phyloP scores from a whole-genome alignment of 2,888 invertebrate species.

The Eupithecia vulgata region DNA sequence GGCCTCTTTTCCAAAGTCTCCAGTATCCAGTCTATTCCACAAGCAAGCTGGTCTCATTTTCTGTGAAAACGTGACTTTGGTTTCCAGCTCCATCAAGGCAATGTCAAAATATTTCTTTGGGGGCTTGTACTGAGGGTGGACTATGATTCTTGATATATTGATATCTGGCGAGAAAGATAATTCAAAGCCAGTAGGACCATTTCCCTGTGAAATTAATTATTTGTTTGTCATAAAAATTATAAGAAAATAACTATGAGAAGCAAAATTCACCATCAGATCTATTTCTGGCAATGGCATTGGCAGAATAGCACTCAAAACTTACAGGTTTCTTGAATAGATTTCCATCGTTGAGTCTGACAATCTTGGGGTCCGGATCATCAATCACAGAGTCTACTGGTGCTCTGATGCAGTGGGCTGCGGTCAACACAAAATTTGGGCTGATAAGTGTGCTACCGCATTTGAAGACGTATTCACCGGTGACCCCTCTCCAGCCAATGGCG shows the following conservation, averaged over 20 bases:
- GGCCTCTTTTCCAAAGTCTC: slow-evolving; percentile 48
- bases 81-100: slow-evolving; percentile 60
- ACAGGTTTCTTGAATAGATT: slow-evolving; percentile 47
- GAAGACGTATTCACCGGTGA: slow-evolving; percentile 57
- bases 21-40: slow-evolving; percentile 53
- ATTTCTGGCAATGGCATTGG: not conserved
- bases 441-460: slow-evolving; percentile 87
- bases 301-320: slow-evolving; percentile 20
- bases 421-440: slow-evolving; percentile 85
- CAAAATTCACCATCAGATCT: not conserved
- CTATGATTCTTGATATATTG: slow-evolving; percentile 42
- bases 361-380: slow-evolving; percentile 55
- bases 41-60: slow-evolving; percentile 66
- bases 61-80: slow-evolving; percentile 48
- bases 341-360: slow-evolving; percentile 60
- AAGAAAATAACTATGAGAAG: not conserved
- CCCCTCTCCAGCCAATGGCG: slow-evolving; percentile 66
- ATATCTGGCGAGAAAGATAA: slow-evolving; percentile 27
- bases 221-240: not conserved
- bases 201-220: not conserved
- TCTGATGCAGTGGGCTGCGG: slow-evolving; percentile 87
- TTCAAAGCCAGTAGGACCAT: not conserved
- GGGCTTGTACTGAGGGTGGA: slow-evolving; percentile 60
- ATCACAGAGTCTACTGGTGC: slow-evolving; percentile 52
- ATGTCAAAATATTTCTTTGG: slow-evolving; percentile 67